Evolutionary conservation across 2,888 invertebrate genomes (phyloP).

Genomic region (Villa cingulata): DNA sequence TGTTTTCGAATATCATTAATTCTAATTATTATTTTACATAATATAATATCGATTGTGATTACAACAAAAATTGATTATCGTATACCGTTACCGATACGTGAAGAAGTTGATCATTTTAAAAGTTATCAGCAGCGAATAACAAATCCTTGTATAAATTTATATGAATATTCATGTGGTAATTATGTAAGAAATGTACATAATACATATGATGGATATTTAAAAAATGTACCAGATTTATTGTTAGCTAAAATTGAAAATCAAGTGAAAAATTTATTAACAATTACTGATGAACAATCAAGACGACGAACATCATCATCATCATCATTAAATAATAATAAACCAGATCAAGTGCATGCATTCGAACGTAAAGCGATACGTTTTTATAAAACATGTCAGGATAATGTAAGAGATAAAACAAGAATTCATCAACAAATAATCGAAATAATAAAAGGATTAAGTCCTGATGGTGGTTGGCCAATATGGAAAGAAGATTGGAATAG

Average conservation of each 20-base stretch:
- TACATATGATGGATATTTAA: not conserved
- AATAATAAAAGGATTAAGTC: not conserved
- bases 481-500: not conserved
- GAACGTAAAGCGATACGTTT: not conserved
- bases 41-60: too few species aligned
- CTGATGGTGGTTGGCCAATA: not conserved
- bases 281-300: too few species aligned
- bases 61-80: too few species aligned
- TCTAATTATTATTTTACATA: too few species aligned
- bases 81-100: too few species aligned
- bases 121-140: not conserved
- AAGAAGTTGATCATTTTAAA: not conserved
- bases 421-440: not conserved
- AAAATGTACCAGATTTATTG: not conserved
- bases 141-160: constrained; percentile 1
- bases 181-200: not conserved
- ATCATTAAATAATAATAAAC: not conserved
- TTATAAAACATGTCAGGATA: not conserved
- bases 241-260: not conserved
- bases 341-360: not conserved
- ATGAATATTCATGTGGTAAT: constrained; percentile 2
- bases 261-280: not conserved
- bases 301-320: too few species aligned
- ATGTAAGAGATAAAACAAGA: not conserved
- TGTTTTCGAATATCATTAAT: not conserved